These are phyloP conservation scores for Phrynocephalus forsythii DNA, from an alignment of 2,797 vertebrate species.

Conservation along the genomic window DNA sequence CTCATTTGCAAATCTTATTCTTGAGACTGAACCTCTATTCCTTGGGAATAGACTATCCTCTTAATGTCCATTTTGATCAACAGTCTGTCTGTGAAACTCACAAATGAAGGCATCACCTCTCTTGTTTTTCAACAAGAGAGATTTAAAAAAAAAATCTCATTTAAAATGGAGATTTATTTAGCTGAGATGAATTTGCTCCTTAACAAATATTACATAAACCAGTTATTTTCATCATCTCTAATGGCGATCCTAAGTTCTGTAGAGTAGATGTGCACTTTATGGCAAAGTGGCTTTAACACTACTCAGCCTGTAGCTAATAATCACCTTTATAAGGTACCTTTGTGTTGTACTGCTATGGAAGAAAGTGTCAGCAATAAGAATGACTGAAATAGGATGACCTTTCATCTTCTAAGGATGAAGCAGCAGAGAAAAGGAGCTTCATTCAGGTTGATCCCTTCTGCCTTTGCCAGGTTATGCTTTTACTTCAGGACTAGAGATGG, in stretches of 20 bases:
- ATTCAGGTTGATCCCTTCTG: background rate
- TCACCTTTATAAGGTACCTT: background rate
- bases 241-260: background rate
- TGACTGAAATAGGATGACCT: background rate
- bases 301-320: background rate
- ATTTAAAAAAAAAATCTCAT: background rate
- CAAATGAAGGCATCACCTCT: background rate
- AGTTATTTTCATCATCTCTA: background rate
- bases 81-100: background rate
- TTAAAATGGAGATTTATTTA: background rate
- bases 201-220: background rate
- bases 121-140: background rate
- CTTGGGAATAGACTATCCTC: too few species aligned
- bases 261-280: background rate
- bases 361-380: background rate
- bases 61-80: too few species aligned
- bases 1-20: too few species aligned
- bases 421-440: background rate
- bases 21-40: too few species aligned
- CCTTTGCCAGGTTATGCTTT: background rate
- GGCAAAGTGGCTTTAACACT: background rate
- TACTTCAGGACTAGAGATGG: background rate
- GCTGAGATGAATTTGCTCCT: background rate
- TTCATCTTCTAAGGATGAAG: too few species aligned
- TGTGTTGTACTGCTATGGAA: background rate